phyloP scores from a whole-genome alignment of 2,888 invertebrate species.

The Timema podura region DNA sequence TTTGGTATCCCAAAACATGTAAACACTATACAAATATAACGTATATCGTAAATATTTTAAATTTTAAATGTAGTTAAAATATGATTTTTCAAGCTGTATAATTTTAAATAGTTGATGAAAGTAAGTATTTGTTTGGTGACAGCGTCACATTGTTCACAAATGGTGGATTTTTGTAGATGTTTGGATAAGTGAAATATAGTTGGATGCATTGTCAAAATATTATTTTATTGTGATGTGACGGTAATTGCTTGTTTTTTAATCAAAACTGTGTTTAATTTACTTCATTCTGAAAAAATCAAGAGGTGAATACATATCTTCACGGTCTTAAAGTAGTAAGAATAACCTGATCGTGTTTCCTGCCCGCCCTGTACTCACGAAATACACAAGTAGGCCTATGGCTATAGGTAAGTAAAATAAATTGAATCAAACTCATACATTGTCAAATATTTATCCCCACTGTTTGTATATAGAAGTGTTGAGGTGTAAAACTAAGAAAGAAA shows the following conservation, averaged over 20 bases:
- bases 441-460: too few species aligned
- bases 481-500: too few species aligned
- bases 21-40: too few species aligned
- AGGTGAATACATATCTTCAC: neutral
- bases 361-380: constrained; percentile 25
- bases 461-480: too few species aligned
- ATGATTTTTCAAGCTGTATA: neutral
- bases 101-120: neutral
- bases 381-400: constrained; percentile 27
- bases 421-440: too few species aligned
- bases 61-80: neutral
- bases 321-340: neutral
- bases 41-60: too few species aligned
- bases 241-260: neutral
- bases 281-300: neutral
- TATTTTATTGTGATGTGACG: neutral
- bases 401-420: constrained; percentile 21
- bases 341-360: constrained; percentile 19
- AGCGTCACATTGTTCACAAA: constrained; percentile 63
- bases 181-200: constrained; percentile 27
- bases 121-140: constrained; percentile 42
- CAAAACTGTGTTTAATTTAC: neutral
- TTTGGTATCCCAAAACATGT: too few species aligned
- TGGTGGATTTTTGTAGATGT: constrained; percentile 51
- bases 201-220: constrained; percentile 1